Evolutionary conservation across 2,888 invertebrate species (phyloP).

Genomic region (Agriopis leucophaearia): DNA sequence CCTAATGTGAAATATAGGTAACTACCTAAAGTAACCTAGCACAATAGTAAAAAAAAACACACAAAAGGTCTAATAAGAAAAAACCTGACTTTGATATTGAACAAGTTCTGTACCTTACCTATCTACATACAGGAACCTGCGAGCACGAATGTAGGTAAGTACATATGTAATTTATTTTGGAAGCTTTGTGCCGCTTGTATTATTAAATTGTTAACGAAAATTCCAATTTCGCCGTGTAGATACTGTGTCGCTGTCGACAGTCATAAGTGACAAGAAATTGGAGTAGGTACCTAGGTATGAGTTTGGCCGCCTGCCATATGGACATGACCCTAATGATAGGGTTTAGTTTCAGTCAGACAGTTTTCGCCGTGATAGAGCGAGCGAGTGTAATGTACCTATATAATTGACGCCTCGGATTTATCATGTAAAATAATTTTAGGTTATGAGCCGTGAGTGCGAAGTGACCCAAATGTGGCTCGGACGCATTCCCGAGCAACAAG

Average conservation of each 20-base stretch:
- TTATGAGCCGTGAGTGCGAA: constrained; percentile 46
- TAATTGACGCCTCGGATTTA: constrained; percentile 45
- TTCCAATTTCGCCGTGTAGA: constrained; percentile 21
- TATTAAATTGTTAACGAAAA: constrained; percentile 32
- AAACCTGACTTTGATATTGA: not conserved
- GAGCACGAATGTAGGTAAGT: constrained; percentile 16
- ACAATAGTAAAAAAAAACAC: too few relatives aligned
- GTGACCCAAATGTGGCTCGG: constrained; percentile 51
- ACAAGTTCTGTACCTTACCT: not conserved
- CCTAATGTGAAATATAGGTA: too few relatives aligned
- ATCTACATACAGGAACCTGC: constrained; percentile 5
- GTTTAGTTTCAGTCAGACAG: constrained; percentile 49
- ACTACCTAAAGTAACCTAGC: too few relatives aligned
- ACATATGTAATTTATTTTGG: constrained; percentile 20
- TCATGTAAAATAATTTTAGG: constrained; percentile 26
- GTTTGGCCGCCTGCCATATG: constrained; percentile 58
- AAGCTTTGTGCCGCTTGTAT: constrained; percentile 22
- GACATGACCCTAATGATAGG: constrained; percentile 50
- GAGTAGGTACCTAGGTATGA: constrained; percentile 37
- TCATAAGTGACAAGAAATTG: constrained; percentile 54
- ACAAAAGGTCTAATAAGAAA: not conserved
- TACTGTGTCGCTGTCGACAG: constrained; percentile 47
- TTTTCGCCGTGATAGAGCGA: constrained; percentile 47
- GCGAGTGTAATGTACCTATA: constrained; percentile 35
- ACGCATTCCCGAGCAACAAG: constrained; percentile 56